Evolutionary conservation across 2,888 invertebrate species (phyloP), one percentile per base, ranked within the genome.

Genomic region (Pyrocoelia pectoralis): DNA sequence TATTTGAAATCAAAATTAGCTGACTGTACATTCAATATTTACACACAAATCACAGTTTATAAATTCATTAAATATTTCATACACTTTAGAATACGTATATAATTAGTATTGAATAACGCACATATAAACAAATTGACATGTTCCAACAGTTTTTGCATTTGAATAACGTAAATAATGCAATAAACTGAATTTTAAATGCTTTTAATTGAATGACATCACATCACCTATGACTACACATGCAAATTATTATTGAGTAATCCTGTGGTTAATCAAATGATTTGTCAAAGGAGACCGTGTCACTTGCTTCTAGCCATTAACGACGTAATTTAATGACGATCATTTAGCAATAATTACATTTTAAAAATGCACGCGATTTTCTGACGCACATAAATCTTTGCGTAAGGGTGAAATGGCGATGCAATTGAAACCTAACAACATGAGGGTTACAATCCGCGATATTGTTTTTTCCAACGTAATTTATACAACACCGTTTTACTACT

Each of bases 171-270:
- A 54, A 40, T 54, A 54, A 54, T 10, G 9, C 24, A 49, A 49
- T 19, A 13, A 56, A 48, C 17, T 50, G 56, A 50, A 29, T 49
- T 56, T 56, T 56, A 49, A 56, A 56, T 40, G 49, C 14, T 10
- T 41, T 4, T n/a, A 57, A 57, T 41, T 28, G 51, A 57, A 29
- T 57, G 57, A 57, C 51, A 51, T 57, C 57, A 57, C 28, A 51
- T 57, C 57, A 57, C 43, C 51, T 51, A 38, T 50, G 56, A 50
- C 49, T 56, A 38, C 49, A 49, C 13, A 57, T 57, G 51, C 51
- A 57, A 50, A 57, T 57, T 57, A 57, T 12, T 57, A 51, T 57
- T 51, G 57, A 51, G 50, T 50, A 50, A 56, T 56, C 33, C 49
- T 28, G 40, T 19, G 9, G 40, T 50, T 56, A 56, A 57, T 57